phyloP scores from a whole-genome alignment of 2,797 vertebrate genomes.

The Gymnothorax reevesii region DNA sequence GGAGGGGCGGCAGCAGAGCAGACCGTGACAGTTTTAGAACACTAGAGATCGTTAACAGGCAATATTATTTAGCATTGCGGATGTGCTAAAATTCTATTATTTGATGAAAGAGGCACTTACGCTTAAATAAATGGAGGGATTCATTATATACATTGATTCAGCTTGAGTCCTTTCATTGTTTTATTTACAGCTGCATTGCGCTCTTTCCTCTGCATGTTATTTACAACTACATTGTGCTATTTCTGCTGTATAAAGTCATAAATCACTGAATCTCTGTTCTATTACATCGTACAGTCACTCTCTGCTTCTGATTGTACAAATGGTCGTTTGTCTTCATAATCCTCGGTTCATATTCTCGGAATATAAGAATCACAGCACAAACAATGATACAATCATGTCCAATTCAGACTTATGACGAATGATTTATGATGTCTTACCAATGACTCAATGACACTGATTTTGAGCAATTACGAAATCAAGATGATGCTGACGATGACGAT shows the following conservation, averaged over 20 bases:
- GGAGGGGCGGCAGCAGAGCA: no score
- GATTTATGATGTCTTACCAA: no score
- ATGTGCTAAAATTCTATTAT: slow-evolving; percentile 25
- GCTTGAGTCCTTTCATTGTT: not conserved
- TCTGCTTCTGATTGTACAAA: not conserved
- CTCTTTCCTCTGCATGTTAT: not conserved
- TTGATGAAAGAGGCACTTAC: slow-evolving; percentile 1
- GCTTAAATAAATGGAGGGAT: slow-evolving; percentile 13
- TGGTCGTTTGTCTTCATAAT: not conserved
- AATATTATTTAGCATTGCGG: slow-evolving; percentile 9
- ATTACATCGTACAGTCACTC: not conserved
- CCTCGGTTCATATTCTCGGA: not conserved
- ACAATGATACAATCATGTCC: not conserved
- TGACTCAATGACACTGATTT: no score
- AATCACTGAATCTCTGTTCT: not conserved
- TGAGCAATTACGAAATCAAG: no score
- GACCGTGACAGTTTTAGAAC: not conserved
- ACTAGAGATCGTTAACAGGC: not conserved
- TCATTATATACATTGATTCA: not conserved
- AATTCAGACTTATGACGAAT: not conserved
- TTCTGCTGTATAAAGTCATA: not conserved
- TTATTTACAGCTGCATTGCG: not conserved
- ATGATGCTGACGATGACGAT: no score
- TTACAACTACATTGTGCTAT: not conserved
- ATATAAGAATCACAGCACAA: not conserved